Evolutionary conservation across 2,113 vertebrate species (phyloP).

Genomic region (Shinisaurus crocodilurus): DNA sequence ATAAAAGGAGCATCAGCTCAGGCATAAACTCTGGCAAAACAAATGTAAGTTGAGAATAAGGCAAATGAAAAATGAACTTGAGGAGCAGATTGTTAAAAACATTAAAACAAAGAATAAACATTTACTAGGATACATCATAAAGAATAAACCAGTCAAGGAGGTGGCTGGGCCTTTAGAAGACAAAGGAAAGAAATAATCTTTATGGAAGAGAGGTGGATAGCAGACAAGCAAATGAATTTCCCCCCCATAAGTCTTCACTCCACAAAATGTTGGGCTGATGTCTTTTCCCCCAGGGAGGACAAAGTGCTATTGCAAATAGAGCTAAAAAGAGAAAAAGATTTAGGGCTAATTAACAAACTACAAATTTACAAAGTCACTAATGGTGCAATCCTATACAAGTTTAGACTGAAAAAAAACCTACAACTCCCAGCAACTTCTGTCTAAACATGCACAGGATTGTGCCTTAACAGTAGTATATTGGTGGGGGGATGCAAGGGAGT

Average conservation of each 20-base stretch:
- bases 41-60: not conserved
- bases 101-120: not conserved
- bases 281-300: not conserved
- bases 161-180: not conserved
- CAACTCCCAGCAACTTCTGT: too few relatives aligned
- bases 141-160: not conserved
- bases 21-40: conserved; percentile 3
- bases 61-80: not conserved
- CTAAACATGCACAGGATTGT: too few relatives aligned
- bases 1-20: not conserved
- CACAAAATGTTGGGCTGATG: not conserved
- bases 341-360: not conserved
- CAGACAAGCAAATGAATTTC: not conserved
- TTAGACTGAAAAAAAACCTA: too few relatives aligned
- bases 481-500: not conserved
- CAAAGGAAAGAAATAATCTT: not conserved
- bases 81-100: not conserved
- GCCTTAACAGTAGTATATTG: not conserved
- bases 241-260: not conserved
- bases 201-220: not conserved
- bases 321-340: not conserved
- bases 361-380: not conserved
- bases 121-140: not conserved
- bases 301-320: not conserved
- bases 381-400: too few relatives aligned